These are phyloP conservation scores for Macroglossus sobrinus DNA, from an alignment of 2,113 vertebrate genomes.

Conservation along the genomic window DNA sequence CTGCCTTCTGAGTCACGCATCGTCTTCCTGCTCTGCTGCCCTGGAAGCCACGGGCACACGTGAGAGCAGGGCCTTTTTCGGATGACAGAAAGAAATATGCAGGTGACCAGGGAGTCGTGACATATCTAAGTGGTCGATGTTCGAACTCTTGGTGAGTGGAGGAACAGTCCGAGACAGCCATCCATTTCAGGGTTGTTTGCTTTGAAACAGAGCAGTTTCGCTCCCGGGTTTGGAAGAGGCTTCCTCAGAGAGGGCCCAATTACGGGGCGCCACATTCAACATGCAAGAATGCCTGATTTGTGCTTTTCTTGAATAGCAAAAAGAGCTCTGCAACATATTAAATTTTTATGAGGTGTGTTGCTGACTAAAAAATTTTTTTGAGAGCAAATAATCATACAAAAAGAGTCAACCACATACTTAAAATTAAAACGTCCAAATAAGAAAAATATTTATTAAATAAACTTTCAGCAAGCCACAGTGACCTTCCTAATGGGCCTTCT, in stretches of 20 bases:
- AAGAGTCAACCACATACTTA: slow-evolving; percentile 80
- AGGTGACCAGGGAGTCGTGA: slow-evolving; percentile 57
- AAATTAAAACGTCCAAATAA: slow-evolving; percentile 76
- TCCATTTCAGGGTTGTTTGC: slow-evolving; percentile 39
- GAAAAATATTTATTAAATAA: slow-evolving; percentile 79
- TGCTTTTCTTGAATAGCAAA: slow-evolving; percentile 68
- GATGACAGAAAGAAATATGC: slow-evolving; percentile 33
- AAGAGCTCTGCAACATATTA: slow-evolving; percentile 74
- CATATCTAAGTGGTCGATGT: not conserved
- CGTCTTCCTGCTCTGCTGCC: too few relatives aligned
- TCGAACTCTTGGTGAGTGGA: slow-evolving; percentile 9
- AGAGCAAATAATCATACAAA: slow-evolving; percentile 78
- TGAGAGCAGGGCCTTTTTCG: slow-evolving; percentile 50
- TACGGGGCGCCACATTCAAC: slow-evolving; percentile 66
- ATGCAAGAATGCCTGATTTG: slow-evolving; percentile 72
- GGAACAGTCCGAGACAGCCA: slow-evolving; percentile 7
- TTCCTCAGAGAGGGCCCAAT: slow-evolving; percentile 69
- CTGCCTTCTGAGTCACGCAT: not conserved
- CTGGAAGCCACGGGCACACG: not conserved
- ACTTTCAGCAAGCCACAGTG: slow-evolving; percentile 66
- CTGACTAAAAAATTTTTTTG: slow-evolving; percentile 77
- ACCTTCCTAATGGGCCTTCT: slow-evolving; percentile 59
- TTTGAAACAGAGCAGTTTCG: slow-evolving; percentile 53
- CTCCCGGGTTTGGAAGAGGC: slow-evolving; percentile 17
- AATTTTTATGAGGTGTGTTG: slow-evolving; percentile 79